phyloP scores from a whole-genome alignment of 2,888 invertebrate genomes.

The Zygothrica quintamaculata region DNA sequence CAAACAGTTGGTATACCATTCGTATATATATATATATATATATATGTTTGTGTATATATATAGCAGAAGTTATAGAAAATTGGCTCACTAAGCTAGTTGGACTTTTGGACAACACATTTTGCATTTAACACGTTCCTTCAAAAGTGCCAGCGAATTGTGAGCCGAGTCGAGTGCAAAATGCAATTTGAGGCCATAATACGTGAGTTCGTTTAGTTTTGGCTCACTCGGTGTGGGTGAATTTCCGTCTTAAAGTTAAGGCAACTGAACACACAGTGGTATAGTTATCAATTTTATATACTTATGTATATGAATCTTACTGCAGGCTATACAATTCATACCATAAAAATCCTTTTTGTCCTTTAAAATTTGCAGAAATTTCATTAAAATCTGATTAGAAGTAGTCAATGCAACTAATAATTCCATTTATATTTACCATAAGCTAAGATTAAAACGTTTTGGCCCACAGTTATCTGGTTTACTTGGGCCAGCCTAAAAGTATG shows the following conservation, averaged over 20 bases:
- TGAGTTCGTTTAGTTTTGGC: conserved; percentile 73
- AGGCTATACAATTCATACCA: no score
- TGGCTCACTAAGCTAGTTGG: conserved; percentile 31
- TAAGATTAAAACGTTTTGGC: background rate
- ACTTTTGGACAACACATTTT: conserved; percentile 57
- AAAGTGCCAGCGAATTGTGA: conserved; percentile 66
- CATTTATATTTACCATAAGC: no score
- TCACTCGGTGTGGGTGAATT: conserved; percentile 36
- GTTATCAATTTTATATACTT: background rate
- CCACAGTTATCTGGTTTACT: conserved; percentile 3
- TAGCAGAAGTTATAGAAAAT: conserved; percentile 47
- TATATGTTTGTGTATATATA: no score
- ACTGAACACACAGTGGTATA: conserved; percentile 10
- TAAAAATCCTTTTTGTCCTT: no score
- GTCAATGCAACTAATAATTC: no score
- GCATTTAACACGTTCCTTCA: conserved; percentile 73
- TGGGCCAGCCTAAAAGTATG: conserved; percentile 60
- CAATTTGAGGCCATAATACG: conserved; percentile 69
- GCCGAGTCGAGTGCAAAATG: conserved; percentile 75
- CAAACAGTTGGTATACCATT: conserved; percentile 45
- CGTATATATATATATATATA: no score
- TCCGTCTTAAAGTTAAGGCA: conserved; percentile 9
- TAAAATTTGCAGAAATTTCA: no score
- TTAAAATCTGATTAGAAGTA: no score
- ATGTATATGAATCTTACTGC: no score